These are phyloP conservation scores for Drosophila gaucha DNA, from an alignment of 2,888 invertebrate species.

Conservation along the genomic window DNA sequence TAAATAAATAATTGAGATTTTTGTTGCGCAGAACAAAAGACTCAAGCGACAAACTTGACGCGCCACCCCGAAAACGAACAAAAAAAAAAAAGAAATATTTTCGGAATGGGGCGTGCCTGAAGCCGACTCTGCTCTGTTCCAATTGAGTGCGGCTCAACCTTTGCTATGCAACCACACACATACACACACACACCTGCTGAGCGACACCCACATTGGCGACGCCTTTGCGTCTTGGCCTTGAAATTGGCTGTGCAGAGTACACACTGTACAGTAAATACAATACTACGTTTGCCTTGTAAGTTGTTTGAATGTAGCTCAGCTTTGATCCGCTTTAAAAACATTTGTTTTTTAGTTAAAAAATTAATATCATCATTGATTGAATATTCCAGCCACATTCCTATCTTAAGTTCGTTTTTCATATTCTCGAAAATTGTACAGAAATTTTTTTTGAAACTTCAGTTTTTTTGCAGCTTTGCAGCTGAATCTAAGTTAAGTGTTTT, in stretches of 20 bases:
- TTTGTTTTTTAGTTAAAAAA: not conserved
- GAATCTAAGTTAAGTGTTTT: too few species aligned
- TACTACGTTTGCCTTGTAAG: constrained; percentile 17
- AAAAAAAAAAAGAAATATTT: constrained; percentile 1
- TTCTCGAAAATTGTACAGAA: too few species aligned
- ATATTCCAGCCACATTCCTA: too few species aligned
- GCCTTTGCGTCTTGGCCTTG: constrained; percentile 46
- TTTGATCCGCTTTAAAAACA: not conserved
- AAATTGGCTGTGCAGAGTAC: constrained; percentile 24
- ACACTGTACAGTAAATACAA: constrained; percentile 1
- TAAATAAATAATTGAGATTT: constrained; percentile 52
- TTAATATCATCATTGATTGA: too few species aligned
- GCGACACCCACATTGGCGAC: constrained; percentile 43
- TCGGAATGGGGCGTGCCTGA: constrained; percentile 17
- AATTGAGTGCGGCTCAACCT: constrained; percentile 45
- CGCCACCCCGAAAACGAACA: constrained; percentile 21
- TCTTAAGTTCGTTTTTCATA: too few species aligned
- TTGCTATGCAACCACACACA: constrained; percentile 17
- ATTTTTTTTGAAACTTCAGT: too few species aligned
- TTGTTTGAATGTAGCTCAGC: constrained; percentile 5
- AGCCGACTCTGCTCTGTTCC: constrained; percentile 39
- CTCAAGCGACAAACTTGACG: constrained; percentile 72
- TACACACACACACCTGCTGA: constrained; percentile 29
- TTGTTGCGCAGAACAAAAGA: constrained; percentile 61
- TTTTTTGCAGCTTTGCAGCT: too few species aligned